Conservation (phyloP, 2,888 invertebrate genomes). For the Cheilosia soror region DNA sequence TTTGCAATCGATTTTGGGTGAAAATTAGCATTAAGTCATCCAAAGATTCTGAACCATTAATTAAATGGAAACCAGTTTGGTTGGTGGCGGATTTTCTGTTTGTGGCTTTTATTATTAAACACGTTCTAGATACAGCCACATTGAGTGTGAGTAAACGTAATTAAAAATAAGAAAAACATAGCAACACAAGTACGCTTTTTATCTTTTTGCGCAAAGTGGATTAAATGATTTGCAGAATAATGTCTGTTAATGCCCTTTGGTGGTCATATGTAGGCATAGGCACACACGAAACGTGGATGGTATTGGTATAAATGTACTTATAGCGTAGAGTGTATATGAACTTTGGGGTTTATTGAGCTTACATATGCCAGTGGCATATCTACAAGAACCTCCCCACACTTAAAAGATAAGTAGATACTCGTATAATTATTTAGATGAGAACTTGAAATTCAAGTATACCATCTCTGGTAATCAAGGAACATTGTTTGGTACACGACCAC, state of each 20-base stretch:
- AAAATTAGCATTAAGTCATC: constrained; percentile 14
- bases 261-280: neutral
- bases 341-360: constrained; percentile 53
- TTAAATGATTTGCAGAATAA: constrained; percentile 42
- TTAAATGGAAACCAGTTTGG: constrained; percentile 40
- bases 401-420: neutral
- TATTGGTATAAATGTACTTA: neutral
- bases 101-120: constrained; percentile 31
- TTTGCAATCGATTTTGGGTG: constrained; percentile 7
- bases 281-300: constrained; percentile 1
- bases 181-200: constrained; percentile 11
- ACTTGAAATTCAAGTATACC: constrained; percentile 12
- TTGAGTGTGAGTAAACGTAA: constrained; percentile 3
- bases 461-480: constrained; percentile 47
- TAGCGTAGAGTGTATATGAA: constrained; percentile 23
- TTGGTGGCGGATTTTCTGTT: neutral
- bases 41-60: constrained; percentile 10
- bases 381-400: neutral
- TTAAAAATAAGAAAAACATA: constrained; percentile 20
- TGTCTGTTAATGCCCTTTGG: constrained; percentile 48
- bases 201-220: constrained; percentile 13
- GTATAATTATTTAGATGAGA: neutral
- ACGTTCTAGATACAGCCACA: constrained; percentile 28
- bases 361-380: constrained; percentile 31
- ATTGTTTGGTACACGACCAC: constrained; percentile 39